Conservation (phyloP, 2,113 vertebrate genomes). For the Psittacula cyanocephala region DNA sequence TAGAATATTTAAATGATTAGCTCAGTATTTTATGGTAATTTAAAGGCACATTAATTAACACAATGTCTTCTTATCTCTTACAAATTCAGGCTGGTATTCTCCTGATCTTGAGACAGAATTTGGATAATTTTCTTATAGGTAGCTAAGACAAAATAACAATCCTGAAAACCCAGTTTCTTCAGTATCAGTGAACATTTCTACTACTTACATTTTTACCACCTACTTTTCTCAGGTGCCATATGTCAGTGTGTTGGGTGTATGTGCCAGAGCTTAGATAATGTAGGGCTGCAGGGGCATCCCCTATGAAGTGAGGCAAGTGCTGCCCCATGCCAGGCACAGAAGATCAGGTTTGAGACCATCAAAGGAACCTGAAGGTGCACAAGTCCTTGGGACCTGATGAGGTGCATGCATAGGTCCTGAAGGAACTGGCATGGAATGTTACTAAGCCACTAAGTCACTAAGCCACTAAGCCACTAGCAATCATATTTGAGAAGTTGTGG, state of each 20-base stretch:
- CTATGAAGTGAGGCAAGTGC: not conserved
- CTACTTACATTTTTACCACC: not conserved
- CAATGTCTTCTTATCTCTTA: not conserved
- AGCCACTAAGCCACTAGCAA: not conserved
- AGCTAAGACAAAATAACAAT: not conserved
- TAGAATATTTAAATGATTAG: not conserved
- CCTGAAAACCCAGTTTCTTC: not conserved
- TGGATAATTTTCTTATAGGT: not conserved
- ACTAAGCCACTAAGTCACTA: not conserved
- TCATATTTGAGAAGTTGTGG: not conserved
- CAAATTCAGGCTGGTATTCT: not conserved
- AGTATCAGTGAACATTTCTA: not conserved
- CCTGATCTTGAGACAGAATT: not conserved
- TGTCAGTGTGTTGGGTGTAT: too few species aligned
- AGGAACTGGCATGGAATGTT: not conserved
- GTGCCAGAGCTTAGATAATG: not conserved
- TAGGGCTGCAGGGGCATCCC: accelerated
- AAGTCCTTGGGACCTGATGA: not conserved
- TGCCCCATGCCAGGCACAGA: not conserved
- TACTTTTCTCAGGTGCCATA: not conserved
- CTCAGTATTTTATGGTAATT: not conserved
- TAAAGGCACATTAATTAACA: not conserved
- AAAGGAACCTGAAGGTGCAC: not conserved
- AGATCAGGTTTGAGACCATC: not conserved
- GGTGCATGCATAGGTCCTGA: not conserved